phyloP scores from a whole-genome alignment of 1,140 invertebrate species.

The Papilio xuthus region DNA sequence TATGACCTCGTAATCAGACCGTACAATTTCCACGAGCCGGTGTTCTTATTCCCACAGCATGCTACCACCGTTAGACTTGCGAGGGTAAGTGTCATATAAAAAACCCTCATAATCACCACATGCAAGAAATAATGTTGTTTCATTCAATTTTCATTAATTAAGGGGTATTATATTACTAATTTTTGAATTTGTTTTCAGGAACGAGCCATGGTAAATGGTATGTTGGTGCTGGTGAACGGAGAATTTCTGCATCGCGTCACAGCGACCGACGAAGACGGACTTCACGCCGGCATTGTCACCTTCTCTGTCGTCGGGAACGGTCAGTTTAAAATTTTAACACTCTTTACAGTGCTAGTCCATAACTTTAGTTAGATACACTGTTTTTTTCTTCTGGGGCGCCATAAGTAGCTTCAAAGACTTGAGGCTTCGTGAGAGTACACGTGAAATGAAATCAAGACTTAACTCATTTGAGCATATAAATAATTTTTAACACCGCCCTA shows the following conservation, averaged over 20 bases:
- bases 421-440: background rate
- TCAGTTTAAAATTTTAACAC: slow-evolving; percentile 41
- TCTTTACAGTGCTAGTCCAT: no score
- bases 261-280: slow-evolving; percentile 76
- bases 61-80: slow-evolving; percentile 63
- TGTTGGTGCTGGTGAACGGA: slow-evolving; percentile 54
- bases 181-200: slow-evolving; percentile 54
- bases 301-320: slow-evolving; percentile 69
- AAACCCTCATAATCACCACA: no score
- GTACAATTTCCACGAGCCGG: slow-evolving; percentile 79
- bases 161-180: background rate
- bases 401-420: background rate
- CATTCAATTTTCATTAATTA: no score
- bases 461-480: background rate
- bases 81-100: slow-evolving; percentile 55
- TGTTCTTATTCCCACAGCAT: slow-evolving; percentile 69
- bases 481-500: slow-evolving; percentile 40
- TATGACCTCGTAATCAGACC: slow-evolving; percentile 75
- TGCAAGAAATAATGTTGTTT: no score
- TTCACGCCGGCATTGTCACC: slow-evolving; percentile 73
- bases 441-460: background rate
- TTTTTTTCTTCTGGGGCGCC: background rate
- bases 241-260: slow-evolving; percentile 59
- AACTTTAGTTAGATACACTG: no score
- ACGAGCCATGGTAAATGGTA: slow-evolving; percentile 53